phyloP scores from a whole-genome alignment of 2,888 invertebrate species.

The Hirtodrosophila cameraria region DNA sequence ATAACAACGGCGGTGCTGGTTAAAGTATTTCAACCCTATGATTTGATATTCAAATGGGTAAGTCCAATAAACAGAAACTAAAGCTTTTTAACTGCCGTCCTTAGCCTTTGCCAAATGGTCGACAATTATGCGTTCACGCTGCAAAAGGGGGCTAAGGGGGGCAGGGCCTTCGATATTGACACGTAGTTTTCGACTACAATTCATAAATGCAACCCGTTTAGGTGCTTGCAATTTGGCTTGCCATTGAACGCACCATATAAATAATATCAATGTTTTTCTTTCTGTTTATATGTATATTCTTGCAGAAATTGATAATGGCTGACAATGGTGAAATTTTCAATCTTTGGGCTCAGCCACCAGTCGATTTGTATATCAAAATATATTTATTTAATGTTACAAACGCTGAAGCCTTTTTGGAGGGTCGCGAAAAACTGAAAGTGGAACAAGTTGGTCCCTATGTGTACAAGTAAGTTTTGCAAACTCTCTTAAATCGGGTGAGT shows the following conservation, averaged over 20 bases:
- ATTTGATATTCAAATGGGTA: constrained; percentile 90
- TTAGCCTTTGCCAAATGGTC: constrained; percentile 56
- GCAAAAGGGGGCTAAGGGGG: neutral
- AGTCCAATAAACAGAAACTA: constrained; percentile 74
- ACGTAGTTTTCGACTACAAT: constrained; percentile 22
- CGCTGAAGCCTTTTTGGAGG: constrained; percentile 90
- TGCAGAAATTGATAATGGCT: constrained; percentile 89
- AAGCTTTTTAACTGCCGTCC: constrained; percentile 54
- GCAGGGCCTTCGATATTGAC: constrained; percentile 45
- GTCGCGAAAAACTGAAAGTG: constrained; percentile 89
- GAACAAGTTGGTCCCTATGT: constrained; percentile 94
- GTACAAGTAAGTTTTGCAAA: constrained; percentile 89
- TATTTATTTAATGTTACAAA: constrained; percentile 94
- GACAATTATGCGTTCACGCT: constrained; percentile 29
- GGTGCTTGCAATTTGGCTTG: constrained; percentile 31
- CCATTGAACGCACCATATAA: constrained; percentile 35
- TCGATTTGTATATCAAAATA: constrained; percentile 90
- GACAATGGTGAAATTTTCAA: constrained; percentile 93
- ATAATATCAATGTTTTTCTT: neutral
- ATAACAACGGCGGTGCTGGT: constrained; percentile 88
- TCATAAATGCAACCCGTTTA: constrained; percentile 34
- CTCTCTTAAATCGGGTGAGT: rapidly evolving
- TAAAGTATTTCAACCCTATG: constrained; percentile 89
- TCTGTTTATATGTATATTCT: constrained; percentile 1
- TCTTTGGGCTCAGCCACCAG: constrained; percentile 92